phyloP scores from a whole-genome alignment of 2,113 vertebrate species.

The Leucosticte australis region DNA sequence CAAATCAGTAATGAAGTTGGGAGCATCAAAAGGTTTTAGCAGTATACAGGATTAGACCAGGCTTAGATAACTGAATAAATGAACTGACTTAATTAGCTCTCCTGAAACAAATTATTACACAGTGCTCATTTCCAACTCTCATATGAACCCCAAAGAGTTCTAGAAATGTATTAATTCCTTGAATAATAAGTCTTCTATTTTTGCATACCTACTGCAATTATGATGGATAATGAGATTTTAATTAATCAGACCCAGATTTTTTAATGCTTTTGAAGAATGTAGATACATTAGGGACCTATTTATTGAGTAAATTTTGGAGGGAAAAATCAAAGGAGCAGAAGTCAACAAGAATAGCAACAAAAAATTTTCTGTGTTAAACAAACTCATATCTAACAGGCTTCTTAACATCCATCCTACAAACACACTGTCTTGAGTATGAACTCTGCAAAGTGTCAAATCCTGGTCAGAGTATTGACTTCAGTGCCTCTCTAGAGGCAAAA shows the following conservation, averaged over 20 bases:
- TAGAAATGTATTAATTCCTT: constrained; percentile 72
- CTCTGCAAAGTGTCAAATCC: neutral
- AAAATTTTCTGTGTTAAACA: neutral
- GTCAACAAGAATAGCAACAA: neutral
- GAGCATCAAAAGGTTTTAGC: constrained; percentile 38
- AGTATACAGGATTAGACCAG: neutral
- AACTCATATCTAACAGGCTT: neutral
- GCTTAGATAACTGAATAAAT: constrained; percentile 62
- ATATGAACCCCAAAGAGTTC: constrained; percentile 56
- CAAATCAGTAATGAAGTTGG: constrained; percentile 30
- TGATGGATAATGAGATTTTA: constrained; percentile 74
- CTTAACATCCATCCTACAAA: neutral
- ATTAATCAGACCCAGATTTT: constrained; percentile 69
- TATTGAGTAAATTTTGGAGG: neutral
- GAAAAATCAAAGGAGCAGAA: neutral
- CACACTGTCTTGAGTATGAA: neutral
- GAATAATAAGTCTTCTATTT: constrained; percentile 65
- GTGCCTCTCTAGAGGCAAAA: neutral
- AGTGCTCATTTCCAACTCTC: constrained; percentile 63
- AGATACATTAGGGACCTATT: constrained; percentile 13
- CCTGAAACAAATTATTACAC: constrained; percentile 70
- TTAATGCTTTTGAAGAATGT: constrained; percentile 26
- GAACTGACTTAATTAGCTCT: constrained; percentile 63
- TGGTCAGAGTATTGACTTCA: neutral
- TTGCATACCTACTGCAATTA: constrained; percentile 64